Base-by-base conservation (phyloP, 2,113 vertebrate species). In the Rhadina sibilatrix region DNA sequence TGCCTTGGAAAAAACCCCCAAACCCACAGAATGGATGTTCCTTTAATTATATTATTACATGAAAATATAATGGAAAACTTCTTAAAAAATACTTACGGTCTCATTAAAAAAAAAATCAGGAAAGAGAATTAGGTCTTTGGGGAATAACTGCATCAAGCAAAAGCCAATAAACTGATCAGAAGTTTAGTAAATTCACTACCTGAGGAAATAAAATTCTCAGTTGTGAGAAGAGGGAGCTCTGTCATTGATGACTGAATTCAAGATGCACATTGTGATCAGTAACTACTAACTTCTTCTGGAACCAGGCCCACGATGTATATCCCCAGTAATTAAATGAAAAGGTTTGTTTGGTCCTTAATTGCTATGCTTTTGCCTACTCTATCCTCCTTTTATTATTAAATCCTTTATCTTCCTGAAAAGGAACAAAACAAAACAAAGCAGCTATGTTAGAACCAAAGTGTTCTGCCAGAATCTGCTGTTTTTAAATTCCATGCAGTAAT, bases 401-500 rank as follows among this genome's bases (percentile, higher is more conserved):
- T 60, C 37, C 50, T 84, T 83, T 75, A 82, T 66, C 54, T 50
- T 79, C 50, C 46, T 57, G 13, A 78, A 49, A 57, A 37, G 37
- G 10, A 8, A 44, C 1, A 59, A 52, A 40, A 31, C 5, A 35
- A 59, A 46, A 14, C 15, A n/a, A 6, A 5, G 7, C 63, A 61
- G n/a, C 50, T 83, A 68, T 53, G 46, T 49, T 27, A 93, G 46
- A 88, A 94, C 16, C 90, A 95, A 65, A 93, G 52, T 94, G 83
- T 96, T 95, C 94, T 95, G 96, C 93, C 96, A 97, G 90, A 78
- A 86, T 80, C 79, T 59, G 70, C 82, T 93, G 90, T 28, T 92
- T 94, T 94, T 52, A 37, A 97, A 96, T 96, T 94, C 93, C 93
- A 90, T 13, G 53, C 61, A 83, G 68, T 94, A 93, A 97, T 96